These are phyloP conservation scores for Archips crataeganus DNA, from an alignment of 2,888 invertebrate genomes.

Conservation along the genomic window DNA sequence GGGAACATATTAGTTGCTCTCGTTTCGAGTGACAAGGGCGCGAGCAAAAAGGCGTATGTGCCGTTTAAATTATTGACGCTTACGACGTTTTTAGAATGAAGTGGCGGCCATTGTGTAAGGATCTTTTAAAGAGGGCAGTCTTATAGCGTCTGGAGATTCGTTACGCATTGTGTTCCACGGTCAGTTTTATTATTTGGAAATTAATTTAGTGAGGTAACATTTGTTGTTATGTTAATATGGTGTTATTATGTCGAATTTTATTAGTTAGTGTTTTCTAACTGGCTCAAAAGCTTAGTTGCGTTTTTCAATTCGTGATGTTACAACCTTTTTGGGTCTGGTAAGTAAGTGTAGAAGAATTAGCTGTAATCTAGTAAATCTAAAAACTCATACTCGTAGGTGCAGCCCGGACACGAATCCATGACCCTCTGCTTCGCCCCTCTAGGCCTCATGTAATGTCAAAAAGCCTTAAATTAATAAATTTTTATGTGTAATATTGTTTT, in stretches of 20 bases:
- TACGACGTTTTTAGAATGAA: conserved; percentile 3
- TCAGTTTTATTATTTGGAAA: conserved; percentile 30
- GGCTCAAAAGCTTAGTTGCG: not conserved
- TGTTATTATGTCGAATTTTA: too few species aligned
- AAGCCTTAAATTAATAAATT: not conserved
- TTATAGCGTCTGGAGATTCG: not conserved
- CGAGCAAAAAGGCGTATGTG: conserved; percentile 3
- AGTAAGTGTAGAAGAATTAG: too few species aligned
- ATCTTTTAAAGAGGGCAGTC: not conserved
- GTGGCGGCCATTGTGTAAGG: not conserved
- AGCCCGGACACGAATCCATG: too few species aligned
- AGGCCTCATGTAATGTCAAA: not conserved
- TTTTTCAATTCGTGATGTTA: too few species aligned
- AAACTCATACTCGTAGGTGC: too few species aligned
- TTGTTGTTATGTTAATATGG: too few species aligned
- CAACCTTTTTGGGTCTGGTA: too few species aligned
- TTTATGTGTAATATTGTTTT: conserved; percentile 9
- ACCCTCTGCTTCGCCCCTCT: too few species aligned
- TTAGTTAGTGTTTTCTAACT: not conserved
- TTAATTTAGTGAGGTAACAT: not conserved
- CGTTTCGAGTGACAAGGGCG: not conserved
- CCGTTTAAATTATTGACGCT: not conserved
- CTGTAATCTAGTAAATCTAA: too few species aligned
- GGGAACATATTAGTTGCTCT: conserved; percentile 48
- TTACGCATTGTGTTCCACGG: conserved; percentile 23